These are phyloP conservation scores for Copsychus sechellarum DNA, from an alignment of 2,113 vertebrate species.

Conservation along the genomic window DNA sequence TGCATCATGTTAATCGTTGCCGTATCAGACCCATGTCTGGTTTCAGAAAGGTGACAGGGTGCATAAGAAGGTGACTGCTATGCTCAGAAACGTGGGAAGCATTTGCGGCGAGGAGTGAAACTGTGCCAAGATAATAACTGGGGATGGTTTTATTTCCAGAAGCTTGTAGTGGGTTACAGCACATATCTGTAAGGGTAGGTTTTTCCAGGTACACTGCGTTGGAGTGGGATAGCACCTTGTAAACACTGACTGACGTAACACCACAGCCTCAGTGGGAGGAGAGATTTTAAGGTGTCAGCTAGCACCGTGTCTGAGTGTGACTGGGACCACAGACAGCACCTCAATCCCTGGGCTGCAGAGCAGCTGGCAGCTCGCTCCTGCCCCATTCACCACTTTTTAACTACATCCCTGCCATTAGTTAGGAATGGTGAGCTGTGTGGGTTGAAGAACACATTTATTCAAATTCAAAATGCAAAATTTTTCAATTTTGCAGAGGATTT, in stretches of 20 bases:
- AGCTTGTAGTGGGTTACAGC: not conserved
- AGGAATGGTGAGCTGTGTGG: not conserved
- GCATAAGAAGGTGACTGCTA: not conserved
- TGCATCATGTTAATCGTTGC: not conserved
- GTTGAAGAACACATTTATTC: not conserved
- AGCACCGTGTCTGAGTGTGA: not conserved
- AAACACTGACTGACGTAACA: not conserved
- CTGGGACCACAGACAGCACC: not conserved
- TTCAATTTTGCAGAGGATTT: not conserved
- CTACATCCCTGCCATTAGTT: not conserved
- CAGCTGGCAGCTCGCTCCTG: accelerated
- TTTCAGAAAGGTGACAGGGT: not conserved
- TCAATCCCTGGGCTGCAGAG: not conserved
- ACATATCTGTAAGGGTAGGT: not conserved
- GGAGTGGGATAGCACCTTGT: not conserved
- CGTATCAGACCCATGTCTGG: not conserved
- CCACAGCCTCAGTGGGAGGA: not conserved
- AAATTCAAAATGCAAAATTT: not conserved
- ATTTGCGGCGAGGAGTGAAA: not conserved
- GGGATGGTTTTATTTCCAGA: not conserved
- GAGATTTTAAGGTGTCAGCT: not conserved
- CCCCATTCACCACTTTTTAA: not conserved
- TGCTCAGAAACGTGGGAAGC: not conserved
- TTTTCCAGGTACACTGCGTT: accelerated
- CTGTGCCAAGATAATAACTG: not conserved